Percentiles rank a stretch among this genome's conserved stretches.
Conservation (phyloP, 2,797 vertebrate species). For the Phyllotis vaccarum region DNA sequence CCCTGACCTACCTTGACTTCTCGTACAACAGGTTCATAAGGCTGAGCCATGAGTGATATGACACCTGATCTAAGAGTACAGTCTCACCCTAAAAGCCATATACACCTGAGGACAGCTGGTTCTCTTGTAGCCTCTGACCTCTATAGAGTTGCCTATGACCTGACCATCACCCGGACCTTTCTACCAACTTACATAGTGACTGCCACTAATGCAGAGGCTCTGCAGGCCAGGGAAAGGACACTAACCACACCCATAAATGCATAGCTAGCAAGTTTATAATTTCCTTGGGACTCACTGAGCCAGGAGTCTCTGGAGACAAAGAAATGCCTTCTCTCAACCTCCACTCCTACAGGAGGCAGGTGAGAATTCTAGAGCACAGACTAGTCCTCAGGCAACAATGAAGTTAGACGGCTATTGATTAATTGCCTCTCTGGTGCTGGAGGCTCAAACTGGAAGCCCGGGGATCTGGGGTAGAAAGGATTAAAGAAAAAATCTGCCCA, state of each 20-base stretch:
- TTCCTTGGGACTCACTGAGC: neutral
- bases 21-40: neutral
- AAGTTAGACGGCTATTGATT: neutral
- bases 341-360: neutral
- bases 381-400: neutral
- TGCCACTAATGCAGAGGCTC: rapidly evolving
- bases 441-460: neutral
- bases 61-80: neutral
- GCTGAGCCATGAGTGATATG: neutral
- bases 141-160: too few species aligned
- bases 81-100: neutral
- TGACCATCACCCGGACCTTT: neutral
- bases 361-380: neutral
- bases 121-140: rapidly evolving
- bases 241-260: neutral
- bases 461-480: neutral
- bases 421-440: neutral
- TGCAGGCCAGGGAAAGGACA: neutral
- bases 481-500: neutral
- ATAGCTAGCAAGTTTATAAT: neutral
- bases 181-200: neutral
- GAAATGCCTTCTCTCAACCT: neutral
- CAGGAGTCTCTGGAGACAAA: neutral
- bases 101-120: neutral
- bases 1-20: too few species aligned